Evolutionary conservation across 1,140 invertebrate species (phyloP), one percentile per base, ranked within the genome.

Genomic region (Tetramorium simillimum): DNA sequence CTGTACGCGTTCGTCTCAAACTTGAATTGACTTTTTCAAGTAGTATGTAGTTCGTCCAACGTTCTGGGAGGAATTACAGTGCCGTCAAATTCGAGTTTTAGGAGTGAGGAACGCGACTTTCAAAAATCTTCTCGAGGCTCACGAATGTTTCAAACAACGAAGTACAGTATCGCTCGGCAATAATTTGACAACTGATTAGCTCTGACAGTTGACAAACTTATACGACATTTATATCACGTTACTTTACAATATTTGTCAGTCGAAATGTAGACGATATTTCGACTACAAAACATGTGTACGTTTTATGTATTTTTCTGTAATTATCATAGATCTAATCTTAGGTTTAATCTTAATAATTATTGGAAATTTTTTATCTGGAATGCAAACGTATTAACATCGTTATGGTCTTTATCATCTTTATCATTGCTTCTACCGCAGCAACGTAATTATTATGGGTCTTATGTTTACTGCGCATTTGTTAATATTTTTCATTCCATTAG

Each of bases 21-120:
- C 60, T 88, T 72, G 51, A 43, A 87, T 67, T 72, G 62, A 76
- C 69, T 87, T 82, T 76, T 76, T 76, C 67, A 70, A 70, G 43
- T 24, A 76, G 53, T 40, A 70, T 51, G 43, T 24, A 76, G 53
- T 40, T 76, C 9, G 12, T 16, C 6, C 40, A n/a, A 16, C 18
- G 72, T 18, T 56, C 53, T 76, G 14, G 3, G 40, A 6, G 37
- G 6, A 40, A 58, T 24, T 24, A 37, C 53, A 37, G 43, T 70
- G 6, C 4, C 18, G 16, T 76, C 21, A 37, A 76, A 76, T 24
- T 76, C n/a, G 18, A 37, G 28, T 37, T 53, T 53, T 53, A 24
- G 16, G 4, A 4, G 18, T 18, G 28, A 56, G 4, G 0, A n/a
- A 33, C 33, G n/a, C n/a, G 18, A 70, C 21, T 56, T 9, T 75